Evolutionary conservation across 2,888 invertebrate genomes (phyloP).

Genomic region (Hyposoter dolosus): DNA sequence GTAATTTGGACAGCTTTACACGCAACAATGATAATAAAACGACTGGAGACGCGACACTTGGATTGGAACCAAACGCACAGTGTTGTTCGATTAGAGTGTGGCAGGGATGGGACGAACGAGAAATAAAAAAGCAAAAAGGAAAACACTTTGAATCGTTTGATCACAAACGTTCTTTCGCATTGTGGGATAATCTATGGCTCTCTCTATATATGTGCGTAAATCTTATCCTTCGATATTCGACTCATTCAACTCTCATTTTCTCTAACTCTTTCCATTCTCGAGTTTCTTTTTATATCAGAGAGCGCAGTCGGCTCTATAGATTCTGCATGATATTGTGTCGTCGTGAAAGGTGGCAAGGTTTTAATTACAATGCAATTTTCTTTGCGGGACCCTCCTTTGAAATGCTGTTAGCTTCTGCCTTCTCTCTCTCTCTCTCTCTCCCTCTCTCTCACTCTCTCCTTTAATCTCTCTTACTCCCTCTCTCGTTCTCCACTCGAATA

Average conservation of each 20-base stretch:
- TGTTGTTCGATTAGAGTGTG: constrained; percentile 49
- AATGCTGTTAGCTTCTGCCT: constrained; percentile 80
- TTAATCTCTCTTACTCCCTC: constrained; percentile 7
- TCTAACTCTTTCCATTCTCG: constrained; percentile 50
- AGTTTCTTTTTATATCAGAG: constrained; percentile 40
- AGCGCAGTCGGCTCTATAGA: constrained; percentile 30
- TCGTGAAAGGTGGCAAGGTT: constrained; percentile 72
- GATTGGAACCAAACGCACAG: constrained; percentile 51
- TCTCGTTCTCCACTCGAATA: constrained; percentile 79
- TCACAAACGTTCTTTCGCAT: constrained; percentile 37
- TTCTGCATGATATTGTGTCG: constrained; percentile 65
- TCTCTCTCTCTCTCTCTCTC: constrained; percentile 25
- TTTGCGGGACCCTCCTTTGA: constrained; percentile 80
- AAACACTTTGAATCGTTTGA: constrained; percentile 61
- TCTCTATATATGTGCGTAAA: constrained; percentile 20
- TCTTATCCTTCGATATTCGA: constrained; percentile 65
- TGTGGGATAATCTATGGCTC: constrained; percentile 25
- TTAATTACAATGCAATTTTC: constrained; percentile 85
- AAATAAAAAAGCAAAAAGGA: constrained; percentile 31
- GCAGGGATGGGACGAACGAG: constrained; percentile 4
- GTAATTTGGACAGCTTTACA: constrained; percentile 25
- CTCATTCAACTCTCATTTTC: constrained; percentile 63
- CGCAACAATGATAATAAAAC: constrained; percentile 34
- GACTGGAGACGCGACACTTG: constrained; percentile 40
- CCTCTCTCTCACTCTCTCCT: not conserved